Evolutionary conservation across 2,113 vertebrate genomes (phyloP).

Genomic region (Xenopus borealis): DNA sequence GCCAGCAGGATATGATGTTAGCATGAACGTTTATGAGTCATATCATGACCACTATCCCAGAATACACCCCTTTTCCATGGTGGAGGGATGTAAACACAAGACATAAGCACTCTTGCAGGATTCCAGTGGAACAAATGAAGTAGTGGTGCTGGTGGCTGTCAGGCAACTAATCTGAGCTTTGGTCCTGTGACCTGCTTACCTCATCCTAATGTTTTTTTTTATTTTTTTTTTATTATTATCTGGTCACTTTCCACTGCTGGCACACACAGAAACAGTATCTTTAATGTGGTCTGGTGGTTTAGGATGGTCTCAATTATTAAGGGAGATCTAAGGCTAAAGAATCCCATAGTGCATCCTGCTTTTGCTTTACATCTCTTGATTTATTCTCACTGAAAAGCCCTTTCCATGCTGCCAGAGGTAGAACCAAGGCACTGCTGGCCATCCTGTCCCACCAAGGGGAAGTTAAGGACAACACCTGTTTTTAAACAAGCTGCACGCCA

Average conservation of each 20-base stretch:
- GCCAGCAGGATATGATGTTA: no score
- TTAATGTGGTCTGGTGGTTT: slow-evolving; percentile 45
- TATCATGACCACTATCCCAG: not conserved
- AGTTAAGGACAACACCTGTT: slow-evolving; percentile 15
- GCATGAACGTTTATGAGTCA: no score
- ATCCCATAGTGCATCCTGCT: slow-evolving; percentile 38
- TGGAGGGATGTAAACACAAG: not conserved
- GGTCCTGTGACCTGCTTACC: slow-evolving; percentile 45
- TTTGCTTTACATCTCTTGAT: slow-evolving; percentile 19
- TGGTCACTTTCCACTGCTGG: slow-evolving; percentile 47
- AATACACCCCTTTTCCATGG: slow-evolving; percentile 14
- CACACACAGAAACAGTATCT: slow-evolving; percentile 21
- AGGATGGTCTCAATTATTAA: slow-evolving; percentile 46
- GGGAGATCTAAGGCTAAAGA: slow-evolving; percentile 37
- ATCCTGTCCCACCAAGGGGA: not conserved
- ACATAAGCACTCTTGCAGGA: slow-evolving; percentile 15
- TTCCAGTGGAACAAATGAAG: slow-evolving; percentile 38
- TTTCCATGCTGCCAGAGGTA: not conserved
- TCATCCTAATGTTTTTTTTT: slow-evolving; percentile 12
- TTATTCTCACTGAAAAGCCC: slow-evolving; percentile 36
- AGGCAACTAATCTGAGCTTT: slow-evolving; percentile 16
- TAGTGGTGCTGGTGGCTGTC: not conserved
- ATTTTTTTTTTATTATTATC: slow-evolving; percentile 34
- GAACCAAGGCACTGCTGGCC: not conserved
- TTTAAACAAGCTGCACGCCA: not conserved